These are phyloP conservation scores for Hydriomena furcata DNA, from an alignment of 2,888 invertebrate genomes.

Conservation along the genomic window DNA sequence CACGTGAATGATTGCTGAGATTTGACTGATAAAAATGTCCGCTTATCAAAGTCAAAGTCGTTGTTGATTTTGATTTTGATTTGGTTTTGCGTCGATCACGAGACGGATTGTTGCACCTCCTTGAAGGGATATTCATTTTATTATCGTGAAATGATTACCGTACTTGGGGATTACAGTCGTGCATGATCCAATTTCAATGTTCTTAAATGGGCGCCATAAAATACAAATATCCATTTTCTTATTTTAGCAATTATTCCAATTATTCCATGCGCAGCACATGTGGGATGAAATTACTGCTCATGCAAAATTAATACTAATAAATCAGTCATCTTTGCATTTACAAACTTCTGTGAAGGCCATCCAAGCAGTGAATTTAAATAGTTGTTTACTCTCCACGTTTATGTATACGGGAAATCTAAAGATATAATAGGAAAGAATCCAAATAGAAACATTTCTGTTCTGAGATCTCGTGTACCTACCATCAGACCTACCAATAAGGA, in stretches of 20 bases:
- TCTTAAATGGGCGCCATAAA: background rate
- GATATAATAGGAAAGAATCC: slow-evolving; percentile 5
- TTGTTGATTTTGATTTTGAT: background rate
- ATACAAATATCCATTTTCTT: background rate
- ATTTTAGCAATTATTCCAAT: background rate
- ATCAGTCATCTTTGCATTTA: slow-evolving; percentile 10
- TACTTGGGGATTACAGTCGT: too few species aligned
- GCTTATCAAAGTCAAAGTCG: background rate
- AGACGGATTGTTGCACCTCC: background rate
- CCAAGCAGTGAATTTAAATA: slow-evolving; percentile 1
- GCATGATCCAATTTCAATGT: too few species aligned
- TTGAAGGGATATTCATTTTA: background rate
- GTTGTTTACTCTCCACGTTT: background rate
- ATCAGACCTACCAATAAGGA: too few species aligned
- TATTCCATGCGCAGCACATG: slow-evolving; percentile 9
- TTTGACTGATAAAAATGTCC: slow-evolving; percentile 2
- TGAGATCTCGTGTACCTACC: too few species aligned
- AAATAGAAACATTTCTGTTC: too few species aligned
- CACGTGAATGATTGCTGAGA: background rate
- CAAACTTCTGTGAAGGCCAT: slow-evolving; percentile 7
- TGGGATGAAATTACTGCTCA: slow-evolving; percentile 6
- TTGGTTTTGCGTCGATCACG: slow-evolving; percentile 2
- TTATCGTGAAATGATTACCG: background rate
- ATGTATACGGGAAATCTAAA: background rate
- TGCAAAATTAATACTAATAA: slow-evolving; percentile 9